Percentiles rank a stretch among this genome's conserved stretches.
phyloP scores from a whole-genome alignment of 1,140 invertebrate species.

The Drosophila pallidifrons region DNA sequence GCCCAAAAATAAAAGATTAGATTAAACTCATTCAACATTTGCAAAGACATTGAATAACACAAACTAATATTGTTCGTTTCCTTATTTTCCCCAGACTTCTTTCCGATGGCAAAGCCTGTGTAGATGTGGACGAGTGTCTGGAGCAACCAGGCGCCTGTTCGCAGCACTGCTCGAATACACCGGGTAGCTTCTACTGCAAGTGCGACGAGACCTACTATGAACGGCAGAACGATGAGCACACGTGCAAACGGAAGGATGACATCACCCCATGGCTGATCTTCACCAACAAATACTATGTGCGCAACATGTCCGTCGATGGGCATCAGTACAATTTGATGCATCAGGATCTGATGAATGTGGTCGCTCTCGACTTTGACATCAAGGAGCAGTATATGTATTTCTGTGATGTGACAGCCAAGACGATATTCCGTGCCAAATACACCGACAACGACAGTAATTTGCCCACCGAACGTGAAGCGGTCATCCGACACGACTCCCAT shows the following conservation, averaged over 20 bases:
- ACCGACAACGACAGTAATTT: slow-evolving; percentile 80
- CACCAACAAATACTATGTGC: slow-evolving; percentile 98
- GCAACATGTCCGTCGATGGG: slow-evolving; percentile 97
- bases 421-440: slow-evolving; percentile 92
- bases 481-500: slow-evolving; percentile 96
- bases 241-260: slow-evolving; percentile 94
- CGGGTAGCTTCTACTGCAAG: slow-evolving; percentile 98
- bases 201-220: slow-evolving; percentile 97
- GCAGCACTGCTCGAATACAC: slow-evolving; percentile 97
- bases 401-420: slow-evolving; percentile 97
- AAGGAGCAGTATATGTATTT: slow-evolving; percentile 95
- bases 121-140: slow-evolving; percentile 97
- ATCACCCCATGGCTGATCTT: slow-evolving; percentile 97
- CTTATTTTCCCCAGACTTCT: slow-evolving; percentile 86
- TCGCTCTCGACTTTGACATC: slow-evolving; percentile 97
- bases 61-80: neutral
- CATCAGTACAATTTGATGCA: slow-evolving; percentile 94
- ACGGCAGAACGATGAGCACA: slow-evolving; percentile 92
- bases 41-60: neutral
- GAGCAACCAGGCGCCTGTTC: slow-evolving; percentile 96
- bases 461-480: slow-evolving; percentile 89
- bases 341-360: slow-evolving; percentile 98
- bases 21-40: too few species aligned
- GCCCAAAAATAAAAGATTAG: too few species aligned
- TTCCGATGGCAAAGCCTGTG: slow-evolving; percentile 93